Evolutionary conservation across 1,140 invertebrate species (phyloP), one percentile per base, ranked within the genome.

Genomic region (Zaprionus tsacasi): DNA sequence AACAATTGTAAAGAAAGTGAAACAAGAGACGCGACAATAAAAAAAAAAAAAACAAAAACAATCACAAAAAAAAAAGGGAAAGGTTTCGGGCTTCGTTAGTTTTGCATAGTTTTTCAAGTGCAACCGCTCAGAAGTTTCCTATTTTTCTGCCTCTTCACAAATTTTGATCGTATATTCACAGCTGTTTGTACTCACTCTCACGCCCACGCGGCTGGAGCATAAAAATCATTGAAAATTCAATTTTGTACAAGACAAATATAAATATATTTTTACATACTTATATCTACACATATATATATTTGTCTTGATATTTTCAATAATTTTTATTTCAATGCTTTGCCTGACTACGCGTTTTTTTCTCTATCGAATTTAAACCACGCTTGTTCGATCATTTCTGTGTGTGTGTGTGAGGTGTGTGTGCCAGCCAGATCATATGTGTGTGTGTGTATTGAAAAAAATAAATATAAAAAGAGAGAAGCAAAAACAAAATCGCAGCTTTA

Each of bases 1-100:
- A 71, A 81, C 80, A 88, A 89, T 85, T 88, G 85, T 59, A 69
- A 81, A 79, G 85, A 88, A 88, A 88, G 85, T 88, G 85, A 88
- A 88, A 88, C 72, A 82, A 56, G 64, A 60, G 55, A 58, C 70
- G 59, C 45, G 60, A 64, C 69, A 35, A 35, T 6, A 10, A 8
- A 7, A 81, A 86, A 8, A 7, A 81, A 86, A 85, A 87, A 8
- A 35, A 7, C 76, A 86, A 81, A 85, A 85, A 87, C 85, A 87
- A 8, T 6, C 27, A 30, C 3, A 2, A 35, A 35, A 8, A 4
- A 35, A 81, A 86, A 85, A 87, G 77, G 80, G 82, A 80, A 88
- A 88, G 81, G 75, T 59, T 70, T 65, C 11, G 27, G 58, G n/a
- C 55, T 52, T 73, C 59, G 60, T 15, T 57, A 21, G 43, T 25